These are phyloP conservation scores for Trichomalopsis sarcophagae DNA, from an alignment of 1,140 invertebrate species.

Conservation along the genomic window DNA sequence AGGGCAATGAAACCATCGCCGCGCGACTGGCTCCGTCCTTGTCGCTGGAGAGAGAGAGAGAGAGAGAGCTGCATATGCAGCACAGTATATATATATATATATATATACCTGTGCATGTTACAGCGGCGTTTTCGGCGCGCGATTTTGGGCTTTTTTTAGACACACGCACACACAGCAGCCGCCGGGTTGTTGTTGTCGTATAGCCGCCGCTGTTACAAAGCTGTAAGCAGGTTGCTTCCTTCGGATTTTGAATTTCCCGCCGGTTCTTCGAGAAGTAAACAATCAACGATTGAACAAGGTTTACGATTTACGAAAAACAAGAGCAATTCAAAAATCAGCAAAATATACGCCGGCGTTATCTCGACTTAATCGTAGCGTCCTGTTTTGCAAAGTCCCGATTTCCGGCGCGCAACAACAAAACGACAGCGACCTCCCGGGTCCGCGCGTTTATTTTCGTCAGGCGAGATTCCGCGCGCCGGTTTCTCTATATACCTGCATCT, in stretches of 20 bases:
- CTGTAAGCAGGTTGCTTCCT: background rate
- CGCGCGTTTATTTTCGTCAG: background rate
- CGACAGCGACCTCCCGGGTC: background rate
- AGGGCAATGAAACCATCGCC: conserved; percentile 52
- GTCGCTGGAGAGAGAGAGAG: background rate
- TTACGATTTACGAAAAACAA: background rate
- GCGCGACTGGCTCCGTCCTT: conserved; percentile 24
- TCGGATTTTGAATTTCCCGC: background rate
- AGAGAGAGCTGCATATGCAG: background rate
- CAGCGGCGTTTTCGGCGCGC: background rate
- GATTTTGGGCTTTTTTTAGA: background rate
- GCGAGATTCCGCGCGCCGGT: background rate
- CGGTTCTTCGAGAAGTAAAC: background rate
- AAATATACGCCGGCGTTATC: too few species aligned
- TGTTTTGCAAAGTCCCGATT: background rate
- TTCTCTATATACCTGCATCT: background rate
- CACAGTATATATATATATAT: background rate
- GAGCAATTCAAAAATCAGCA: too few species aligned
- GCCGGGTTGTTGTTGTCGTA: too few species aligned
- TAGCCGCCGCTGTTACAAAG: too few species aligned
- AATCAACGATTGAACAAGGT: background rate
- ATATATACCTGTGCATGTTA: background rate
- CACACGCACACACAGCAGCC: background rate
- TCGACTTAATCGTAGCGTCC: background rate
- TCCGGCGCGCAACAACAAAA: background rate